A percentile compares a stretch with the other conserved stretches of the same genome.
Conservation (phyloP, 1,140 invertebrate genomes). For the Cotesia typhae region DNA sequence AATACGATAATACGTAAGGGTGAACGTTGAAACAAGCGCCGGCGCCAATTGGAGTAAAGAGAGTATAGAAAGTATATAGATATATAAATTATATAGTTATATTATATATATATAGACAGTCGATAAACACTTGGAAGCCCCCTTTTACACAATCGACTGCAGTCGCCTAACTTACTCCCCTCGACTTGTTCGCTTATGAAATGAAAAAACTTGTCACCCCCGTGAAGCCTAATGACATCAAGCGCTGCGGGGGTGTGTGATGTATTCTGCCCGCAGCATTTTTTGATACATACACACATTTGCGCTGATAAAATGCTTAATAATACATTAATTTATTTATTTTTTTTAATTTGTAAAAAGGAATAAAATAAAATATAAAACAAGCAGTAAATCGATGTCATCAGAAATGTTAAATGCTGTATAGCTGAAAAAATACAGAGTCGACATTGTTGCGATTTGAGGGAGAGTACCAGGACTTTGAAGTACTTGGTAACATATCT, state of each 20-base stretch:
- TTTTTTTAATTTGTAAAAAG: too few species aligned
- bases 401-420: too few species aligned
- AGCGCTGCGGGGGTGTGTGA: conserved; percentile 50
- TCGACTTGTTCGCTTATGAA: conserved; percentile 1
- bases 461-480: too few species aligned
- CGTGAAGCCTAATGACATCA: conserved; percentile 53
- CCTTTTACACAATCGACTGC: conserved; percentile 3
- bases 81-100: not conserved
- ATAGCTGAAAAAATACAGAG: too few species aligned
- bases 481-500: not conserved
- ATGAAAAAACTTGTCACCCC: conserved; percentile 27
- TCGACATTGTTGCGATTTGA: too few species aligned
- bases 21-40: conserved; percentile 34
- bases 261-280: not conserved
- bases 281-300: too few species aligned
- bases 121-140: conserved; percentile 46
- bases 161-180: conserved; percentile 27
- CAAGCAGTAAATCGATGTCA: too few species aligned
- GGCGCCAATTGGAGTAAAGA: conserved; percentile 27
- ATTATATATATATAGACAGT: conserved; percentile 28
- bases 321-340: too few species aligned
- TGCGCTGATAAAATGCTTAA: too few species aligned
- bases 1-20: conserved; percentile 16
- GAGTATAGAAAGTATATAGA: conserved; percentile 11
- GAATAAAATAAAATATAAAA: too few species aligned